Evolutionary conservation across 92 coral and sea anemone species (phyloP), one percentile per base, ranked within the genome.

Genomic region (Phenganax stokvisi): DNA sequence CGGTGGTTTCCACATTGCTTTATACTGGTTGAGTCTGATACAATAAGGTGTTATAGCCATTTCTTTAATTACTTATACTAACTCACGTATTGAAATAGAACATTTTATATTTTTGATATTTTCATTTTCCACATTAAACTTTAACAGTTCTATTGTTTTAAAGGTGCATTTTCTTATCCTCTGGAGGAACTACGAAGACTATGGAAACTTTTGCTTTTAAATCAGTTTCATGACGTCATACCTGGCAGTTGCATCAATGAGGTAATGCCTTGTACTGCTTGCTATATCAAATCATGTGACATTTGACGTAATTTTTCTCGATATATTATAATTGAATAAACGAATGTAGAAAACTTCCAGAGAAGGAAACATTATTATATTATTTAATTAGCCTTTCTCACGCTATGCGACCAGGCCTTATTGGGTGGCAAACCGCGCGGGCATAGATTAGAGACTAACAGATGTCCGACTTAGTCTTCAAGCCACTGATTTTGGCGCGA

Each of bases 151-250:
- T 2, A 1, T 17, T 20, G 29, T 47, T 65, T 25, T 54, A 56
- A 6, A 51, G 15, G 37, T 37, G 27, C 25, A 25, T 56, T 65
- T 53, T 51, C 56, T 16, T 91, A 94, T 80, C 97, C 99, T 2
- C 44, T 87, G 25, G 89, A 87, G 5, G 88, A 87, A 31, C 72
- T 92, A 27, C 87, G 86, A 17, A 77, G 89, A 67, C 85, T 92
- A 72, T 96, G 99, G 99, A 92, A 96, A 75, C 91, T 89, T 20
- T 84, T 96, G 69, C 89, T 96, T 59, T 85, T 96, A 64, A 96
- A 96, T 82, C 99, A 96, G 78, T 96, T 96, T 72, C 99, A 96
- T 80, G 99, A 96, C 76, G 92, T 96, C 71, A 83, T 96, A 20
- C 99, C 99, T n/a, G 99, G 99, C 28, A 92, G 92, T 77, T 90